Conservation (phyloP, 2,113 vertebrate genomes). For the Cyprinodon variegatus region DNA sequence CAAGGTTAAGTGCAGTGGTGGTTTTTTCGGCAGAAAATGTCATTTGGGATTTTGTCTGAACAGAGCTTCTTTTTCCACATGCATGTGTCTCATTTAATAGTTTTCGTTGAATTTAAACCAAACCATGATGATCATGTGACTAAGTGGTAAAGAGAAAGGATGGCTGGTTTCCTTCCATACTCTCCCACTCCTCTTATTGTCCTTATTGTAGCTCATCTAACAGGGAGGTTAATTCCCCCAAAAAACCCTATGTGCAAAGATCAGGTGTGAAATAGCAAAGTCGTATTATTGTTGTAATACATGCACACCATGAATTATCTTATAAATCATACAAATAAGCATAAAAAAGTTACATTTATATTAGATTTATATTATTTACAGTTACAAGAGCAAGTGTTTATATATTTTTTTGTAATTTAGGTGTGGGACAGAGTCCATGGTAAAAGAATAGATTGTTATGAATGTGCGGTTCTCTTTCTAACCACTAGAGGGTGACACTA, state of each 20-base stretch:
- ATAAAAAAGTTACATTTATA: background rate
- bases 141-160: background rate
- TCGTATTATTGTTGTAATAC: background rate
- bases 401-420: background rate
- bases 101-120: background rate
- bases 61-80: background rate
- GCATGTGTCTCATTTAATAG: background rate
- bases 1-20: background rate
- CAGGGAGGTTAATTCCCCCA: rapidly evolving
- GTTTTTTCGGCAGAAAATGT: background rate
- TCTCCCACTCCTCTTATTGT: background rate
- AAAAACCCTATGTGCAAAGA: background rate
- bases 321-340: background rate
- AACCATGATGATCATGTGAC: background rate
- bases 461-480: slow-evolving; percentile 46
- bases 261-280: background rate
- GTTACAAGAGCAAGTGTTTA: background rate
- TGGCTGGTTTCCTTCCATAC: background rate
- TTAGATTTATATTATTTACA: background rate
- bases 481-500: slow-evolving; percentile 72
- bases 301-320: background rate
- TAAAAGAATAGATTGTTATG: background rate
- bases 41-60: background rate
- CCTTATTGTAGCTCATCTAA: background rate
- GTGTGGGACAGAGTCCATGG: no score